Conservation (phyloP, 2,797 vertebrate genomes). For the Bryconaethiops microstoma region DNA sequence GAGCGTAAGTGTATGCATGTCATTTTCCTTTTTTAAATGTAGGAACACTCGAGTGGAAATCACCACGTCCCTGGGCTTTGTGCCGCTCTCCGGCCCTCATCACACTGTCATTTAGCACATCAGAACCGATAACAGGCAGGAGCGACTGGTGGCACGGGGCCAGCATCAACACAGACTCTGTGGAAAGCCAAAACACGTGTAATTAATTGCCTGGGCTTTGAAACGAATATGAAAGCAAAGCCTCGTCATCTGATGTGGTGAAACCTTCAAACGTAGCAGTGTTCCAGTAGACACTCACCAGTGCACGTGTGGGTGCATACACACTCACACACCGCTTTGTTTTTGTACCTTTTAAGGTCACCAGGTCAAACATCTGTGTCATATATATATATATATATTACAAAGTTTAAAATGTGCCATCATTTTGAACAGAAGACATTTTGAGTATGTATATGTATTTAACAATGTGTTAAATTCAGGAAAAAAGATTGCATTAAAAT, state of each 20-base stretch:
- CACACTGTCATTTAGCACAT: constrained; percentile 14
- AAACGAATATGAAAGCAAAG: constrained; percentile 32
- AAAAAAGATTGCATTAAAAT: no score
- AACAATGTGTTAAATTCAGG: no score
- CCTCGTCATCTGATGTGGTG: constrained; percentile 29
- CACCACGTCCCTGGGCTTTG: constrained; percentile 62
- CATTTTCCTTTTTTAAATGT: constrained; percentile 54
- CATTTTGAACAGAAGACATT: no score
- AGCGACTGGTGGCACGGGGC: neutral
- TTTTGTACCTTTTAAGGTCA: neutral
- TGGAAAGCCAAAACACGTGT: constrained; percentile 14
- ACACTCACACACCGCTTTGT: constrained; percentile 26
- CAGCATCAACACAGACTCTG: neutral
- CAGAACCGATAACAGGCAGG: neutral
- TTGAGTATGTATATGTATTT: no score
- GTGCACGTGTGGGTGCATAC: constrained; percentile 54
- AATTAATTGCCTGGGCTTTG: constrained; percentile 19
- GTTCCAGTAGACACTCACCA: constrained; percentile 10
- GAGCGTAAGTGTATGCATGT: constrained; percentile 67
- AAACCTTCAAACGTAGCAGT: constrained; percentile 21
- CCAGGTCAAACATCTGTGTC: neutral
- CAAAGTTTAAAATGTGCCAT: no score
- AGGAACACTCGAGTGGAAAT: constrained; percentile 63
- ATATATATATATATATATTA: no score
- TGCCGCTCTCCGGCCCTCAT: constrained; percentile 38